phyloP scores from a whole-genome alignment of 2,888 invertebrate genomes.

The Ceraclea dissimilis region DNA sequence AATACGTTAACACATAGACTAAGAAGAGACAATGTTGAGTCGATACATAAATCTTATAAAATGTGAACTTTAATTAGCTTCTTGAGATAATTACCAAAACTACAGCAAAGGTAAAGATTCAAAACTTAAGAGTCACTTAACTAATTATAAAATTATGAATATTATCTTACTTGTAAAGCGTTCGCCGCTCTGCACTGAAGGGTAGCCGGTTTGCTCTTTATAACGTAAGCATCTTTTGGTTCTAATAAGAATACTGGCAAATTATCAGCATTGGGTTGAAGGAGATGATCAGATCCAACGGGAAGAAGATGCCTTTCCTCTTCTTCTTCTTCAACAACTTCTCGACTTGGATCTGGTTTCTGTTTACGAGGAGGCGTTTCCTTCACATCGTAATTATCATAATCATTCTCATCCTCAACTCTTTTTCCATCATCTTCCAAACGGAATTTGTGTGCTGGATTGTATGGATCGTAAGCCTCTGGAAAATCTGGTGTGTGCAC shows the following conservation, averaged over 20 bases:
- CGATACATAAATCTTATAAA: too few species aligned
- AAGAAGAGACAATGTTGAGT: too few species aligned
- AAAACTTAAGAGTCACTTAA: too few species aligned
- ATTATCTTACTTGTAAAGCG: slow-evolving; percentile 59
- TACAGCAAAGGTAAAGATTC: too few species aligned
- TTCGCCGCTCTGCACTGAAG: slow-evolving; percentile 87
- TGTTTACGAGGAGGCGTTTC: slow-evolving; percentile 1
- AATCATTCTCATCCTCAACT: slow-evolving; percentile 18
- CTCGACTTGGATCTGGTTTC: slow-evolving; percentile 8
- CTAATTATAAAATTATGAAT: too few species aligned
- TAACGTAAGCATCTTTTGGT: slow-evolving; percentile 84
- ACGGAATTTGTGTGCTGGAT: slow-evolving; percentile 21
- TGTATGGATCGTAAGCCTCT: slow-evolving; percentile 24
- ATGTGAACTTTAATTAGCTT: too few species aligned
- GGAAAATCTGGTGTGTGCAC: slow-evolving; percentile 13
- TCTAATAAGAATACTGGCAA: slow-evolving; percentile 81
- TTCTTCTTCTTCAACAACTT: slow-evolving; percentile 15
- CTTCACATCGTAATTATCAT: slow-evolving; percentile 22
- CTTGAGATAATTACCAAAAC: too few species aligned
- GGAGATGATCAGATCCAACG: slow-evolving; percentile 43
- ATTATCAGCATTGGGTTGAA: slow-evolving; percentile 56
- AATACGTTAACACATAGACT: too few species aligned
- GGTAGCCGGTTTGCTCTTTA: slow-evolving; percentile 84
- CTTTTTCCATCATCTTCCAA: slow-evolving; percentile 9
- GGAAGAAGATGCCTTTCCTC: slow-evolving; percentile 21